Evolutionary conservation across 2,113 vertebrate genomes (phyloP), one percentile per base, ranked within the genome.

Genomic region (Hystrix cristata): DNA sequence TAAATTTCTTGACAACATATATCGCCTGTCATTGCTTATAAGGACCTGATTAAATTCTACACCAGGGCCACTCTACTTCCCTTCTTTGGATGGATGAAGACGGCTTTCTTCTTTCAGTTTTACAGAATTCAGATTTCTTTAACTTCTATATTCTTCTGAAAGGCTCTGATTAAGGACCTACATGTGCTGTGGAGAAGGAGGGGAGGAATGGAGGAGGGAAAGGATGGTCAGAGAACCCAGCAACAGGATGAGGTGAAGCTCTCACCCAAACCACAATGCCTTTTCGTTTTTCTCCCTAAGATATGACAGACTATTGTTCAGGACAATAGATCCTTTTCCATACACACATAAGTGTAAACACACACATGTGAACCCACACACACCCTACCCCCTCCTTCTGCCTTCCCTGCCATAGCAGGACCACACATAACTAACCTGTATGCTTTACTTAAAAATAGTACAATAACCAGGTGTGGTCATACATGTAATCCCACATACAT

Each of bases 21-120:
- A 71, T 14, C 31, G 29, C 48, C 46, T 57, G 15, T 12, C 48
- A 59, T 55, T 57, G 57, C 27, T 69, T 78, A 67, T 43, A 71
- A 80, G 46, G 34, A 59, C 55, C 69, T 72, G 62, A 60, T 34
- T 67, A 80, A 78, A 83, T 19, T 90, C 57, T 74, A 80, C 11
- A 65, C 18, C n/a, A 21, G 55, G 53, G 51, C n/a, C 15, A 46
- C 25, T 57, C 71, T 21, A 29, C 31, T 92, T 72, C n/a, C 48
- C 46, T 69, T 64, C 34, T 46, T 59, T 72, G 67, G 15, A 16
- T 90, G 21, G 6, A 29, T 86, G 74, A 59, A 57, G 21, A 53
- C 43, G 59, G 43, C 43, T 93, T 90, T 81, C 6, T 90, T 81
- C 59, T 90, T 93, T 53, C 21, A 60, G 69, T 69, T 90, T 60